Evolutionary conservation across 2,888 invertebrate species (phyloP), one percentile per base, ranked within the genome.

Genomic region (Campoletis raptor): DNA sequence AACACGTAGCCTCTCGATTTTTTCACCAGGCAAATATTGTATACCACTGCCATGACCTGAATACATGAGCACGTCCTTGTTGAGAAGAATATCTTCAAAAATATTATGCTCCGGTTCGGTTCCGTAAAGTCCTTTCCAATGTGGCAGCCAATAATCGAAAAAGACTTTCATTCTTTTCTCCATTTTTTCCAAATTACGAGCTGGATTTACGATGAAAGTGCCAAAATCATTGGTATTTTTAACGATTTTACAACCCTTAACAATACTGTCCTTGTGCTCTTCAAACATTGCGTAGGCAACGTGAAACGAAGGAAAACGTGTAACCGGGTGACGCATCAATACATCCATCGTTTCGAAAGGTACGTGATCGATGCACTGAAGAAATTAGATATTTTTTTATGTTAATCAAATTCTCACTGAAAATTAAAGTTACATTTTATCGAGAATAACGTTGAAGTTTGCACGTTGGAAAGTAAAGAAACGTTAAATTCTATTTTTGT

Each of bases 261-360:
- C 92, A 0, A 97, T 95, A 2, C 95, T 92, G 18, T 92, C 91
- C 91, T 96, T 95, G 85, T 97, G 96, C 81, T 96, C 94, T 92
- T 96, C 95, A 92, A 95, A 96, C 93, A 97, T 92, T 52, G 95
- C 95, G 91, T 97, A 96, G 0, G 96, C 93, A 88, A 97, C 95
- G 92, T 97, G 96, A 12, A 97, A 93, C 67, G 97, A 98, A 54
- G 97, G 97, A 93, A 98, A 96, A 82, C 98, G 95, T 0, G 96
- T 96, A 0, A 97, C 96, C 0, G 97, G 96, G 70, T 97, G 96
- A n/a, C 95, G 94, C 85, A 95, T 94, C 15, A 98, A 91, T 18
- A 96, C 94, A 0, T 96, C 96, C 81, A 98, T 94, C 87, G 96
- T 96, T 94, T 98, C 98, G 96, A 98, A 98, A 0, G 98, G 97